These are phyloP conservation scores for Branchinecta lindahli DNA, from an alignment of 1,140 invertebrate species.

Conservation along the genomic window DNA sequence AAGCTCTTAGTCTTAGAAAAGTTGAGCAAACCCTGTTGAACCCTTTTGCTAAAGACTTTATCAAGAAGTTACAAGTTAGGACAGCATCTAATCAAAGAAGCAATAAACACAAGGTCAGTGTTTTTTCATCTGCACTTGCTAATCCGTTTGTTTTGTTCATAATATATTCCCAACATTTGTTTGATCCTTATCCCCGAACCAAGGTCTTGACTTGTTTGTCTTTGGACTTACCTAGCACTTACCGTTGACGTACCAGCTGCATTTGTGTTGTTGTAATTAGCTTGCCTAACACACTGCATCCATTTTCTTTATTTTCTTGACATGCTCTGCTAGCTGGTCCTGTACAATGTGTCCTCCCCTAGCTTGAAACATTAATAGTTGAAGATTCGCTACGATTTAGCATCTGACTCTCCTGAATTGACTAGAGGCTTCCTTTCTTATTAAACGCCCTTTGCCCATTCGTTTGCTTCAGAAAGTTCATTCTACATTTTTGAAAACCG, in stretches of 20 bases:
- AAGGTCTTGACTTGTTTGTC: not conserved
- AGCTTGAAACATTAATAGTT: too few relatives aligned
- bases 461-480: too few relatives aligned
- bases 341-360: too few relatives aligned
- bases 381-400: too few relatives aligned
- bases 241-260: not conserved
- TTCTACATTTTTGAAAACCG: too few relatives aligned
- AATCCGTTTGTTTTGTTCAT: not conserved
- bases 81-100: not conserved
- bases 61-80: constrained; percentile 6
- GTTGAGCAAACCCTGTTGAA: not conserved
- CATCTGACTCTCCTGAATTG: too few relatives aligned
- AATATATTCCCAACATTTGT: not conserved
- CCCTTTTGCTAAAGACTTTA: not conserved
- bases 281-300: too few relatives aligned
- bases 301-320: too few relatives aligned
- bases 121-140: not conserved
- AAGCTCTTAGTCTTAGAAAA: constrained; percentile 3
- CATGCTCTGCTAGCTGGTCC: too few relatives aligned
- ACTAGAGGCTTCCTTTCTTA: too few relatives aligned
- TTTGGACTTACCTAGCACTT: not conserved
- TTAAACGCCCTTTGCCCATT: too few relatives aligned
- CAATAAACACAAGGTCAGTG: too few relatives aligned
- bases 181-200: not conserved
- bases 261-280: not conserved